phyloP scores from a whole-genome alignment of 1,140 invertebrate genomes.

The Caerostris darwini region DNA sequence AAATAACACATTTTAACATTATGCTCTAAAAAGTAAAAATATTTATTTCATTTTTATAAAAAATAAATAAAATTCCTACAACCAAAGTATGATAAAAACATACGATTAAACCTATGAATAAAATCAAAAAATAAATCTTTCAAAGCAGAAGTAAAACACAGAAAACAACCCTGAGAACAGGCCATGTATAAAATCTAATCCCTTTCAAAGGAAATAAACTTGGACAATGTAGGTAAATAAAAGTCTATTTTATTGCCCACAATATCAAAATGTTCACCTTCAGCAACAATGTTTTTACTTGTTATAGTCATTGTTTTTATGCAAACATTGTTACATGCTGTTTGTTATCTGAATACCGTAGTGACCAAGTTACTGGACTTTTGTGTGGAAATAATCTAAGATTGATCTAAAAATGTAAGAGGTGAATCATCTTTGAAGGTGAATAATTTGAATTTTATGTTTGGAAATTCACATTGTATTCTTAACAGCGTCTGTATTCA shows the following conservation, averaged over 20 bases:
- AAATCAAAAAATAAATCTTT: too few species aligned
- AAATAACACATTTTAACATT: too few species aligned
- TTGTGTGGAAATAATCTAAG: neutral
- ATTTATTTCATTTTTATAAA: too few species aligned
- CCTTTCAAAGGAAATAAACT: neutral
- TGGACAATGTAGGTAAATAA: neutral
- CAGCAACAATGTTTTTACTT: neutral
- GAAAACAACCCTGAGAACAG: neutral
- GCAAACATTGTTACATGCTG: slow-evolving; percentile 7
- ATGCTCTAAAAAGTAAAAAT: too few species aligned
- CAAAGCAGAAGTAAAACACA: neutral
- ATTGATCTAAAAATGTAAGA: neutral
- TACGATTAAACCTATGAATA: too few species aligned
- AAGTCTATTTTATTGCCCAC: neutral
- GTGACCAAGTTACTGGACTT: neutral
- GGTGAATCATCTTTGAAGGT: neutral
- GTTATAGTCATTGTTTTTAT: neutral
- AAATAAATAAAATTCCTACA: too few species aligned
- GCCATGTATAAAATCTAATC: neutral
- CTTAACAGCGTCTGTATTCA: neutral
- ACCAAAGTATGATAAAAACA: too few species aligned
- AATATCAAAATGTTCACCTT: neutral
- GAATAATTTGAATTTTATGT: neutral
- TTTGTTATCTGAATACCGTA: neutral
- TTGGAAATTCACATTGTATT: neutral